These are phyloP conservation scores for Centropus bengalensis DNA, from an alignment of 2,113 vertebrate species.

Conservation along the genomic window DNA sequence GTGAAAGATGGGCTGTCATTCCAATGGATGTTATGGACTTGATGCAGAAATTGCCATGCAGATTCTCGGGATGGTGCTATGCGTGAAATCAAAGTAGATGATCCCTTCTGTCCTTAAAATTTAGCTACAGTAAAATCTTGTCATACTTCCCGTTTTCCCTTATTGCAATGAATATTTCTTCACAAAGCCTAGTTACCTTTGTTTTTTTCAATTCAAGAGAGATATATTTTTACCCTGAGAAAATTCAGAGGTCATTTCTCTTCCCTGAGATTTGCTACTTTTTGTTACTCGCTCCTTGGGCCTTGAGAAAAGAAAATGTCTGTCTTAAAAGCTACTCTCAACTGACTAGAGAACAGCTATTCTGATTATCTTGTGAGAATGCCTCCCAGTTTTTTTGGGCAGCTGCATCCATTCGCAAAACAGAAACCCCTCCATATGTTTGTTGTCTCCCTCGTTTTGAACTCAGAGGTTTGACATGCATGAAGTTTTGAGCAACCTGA, in stretches of 20 bases:
- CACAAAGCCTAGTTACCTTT: conserved; percentile 36
- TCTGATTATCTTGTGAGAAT: conserved; percentile 1
- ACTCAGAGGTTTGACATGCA: background rate
- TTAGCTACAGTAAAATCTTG: conserved; percentile 14
- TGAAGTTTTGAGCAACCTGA: background rate
- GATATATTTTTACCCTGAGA: conserved; percentile 48
- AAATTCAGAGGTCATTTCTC: conserved; percentile 75
- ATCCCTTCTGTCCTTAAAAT: background rate
- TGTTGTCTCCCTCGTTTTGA: conserved; percentile 2
- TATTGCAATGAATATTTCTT: conserved; percentile 58
- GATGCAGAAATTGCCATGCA: background rate
- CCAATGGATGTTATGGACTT: background rate
- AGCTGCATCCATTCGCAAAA: conserved; percentile 26
- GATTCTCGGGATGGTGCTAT: background rate
- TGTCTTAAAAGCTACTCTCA: conserved; percentile 37
- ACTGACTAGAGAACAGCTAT: conserved; percentile 31
- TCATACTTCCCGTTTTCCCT: conserved; percentile 5
- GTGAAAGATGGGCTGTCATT: background rate
- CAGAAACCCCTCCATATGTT: background rate
- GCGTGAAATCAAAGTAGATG: background rate
- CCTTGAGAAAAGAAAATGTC: conserved; percentile 61
- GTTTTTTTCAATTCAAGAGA: conserved; percentile 47
- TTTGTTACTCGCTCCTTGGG: conserved; percentile 70
- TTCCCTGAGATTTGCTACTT: conserved; percentile 64
- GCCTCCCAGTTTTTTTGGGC: conserved; percentile 17